Conservation (phyloP, 2,113 vertebrate species). For the Benitochromis conjunctus region DNA sequence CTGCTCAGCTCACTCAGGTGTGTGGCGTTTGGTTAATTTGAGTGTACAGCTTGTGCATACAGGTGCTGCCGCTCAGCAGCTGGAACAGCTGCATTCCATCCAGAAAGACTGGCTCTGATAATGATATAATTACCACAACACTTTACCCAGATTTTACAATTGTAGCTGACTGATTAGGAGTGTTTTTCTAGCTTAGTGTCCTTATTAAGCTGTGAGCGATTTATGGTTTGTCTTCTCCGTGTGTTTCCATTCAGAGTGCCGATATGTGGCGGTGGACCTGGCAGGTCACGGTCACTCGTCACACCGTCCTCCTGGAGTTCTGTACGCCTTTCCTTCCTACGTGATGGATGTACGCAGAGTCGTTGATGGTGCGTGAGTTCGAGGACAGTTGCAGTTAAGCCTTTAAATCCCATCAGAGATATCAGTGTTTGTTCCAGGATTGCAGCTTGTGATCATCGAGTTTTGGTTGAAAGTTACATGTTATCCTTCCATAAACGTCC, state of each 20-base stretch:
- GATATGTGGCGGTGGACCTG: slow-evolving; percentile 84
- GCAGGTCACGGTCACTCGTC: slow-evolving; percentile 85
- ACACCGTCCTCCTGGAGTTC: slow-evolving; percentile 77
- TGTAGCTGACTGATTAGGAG: background rate
- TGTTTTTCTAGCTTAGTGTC: background rate
- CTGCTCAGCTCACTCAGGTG: background rate
- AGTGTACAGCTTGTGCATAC: background rate
- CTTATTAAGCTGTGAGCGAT: background rate
- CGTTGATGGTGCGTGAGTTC: slow-evolving; percentile 61
- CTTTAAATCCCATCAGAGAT: background rate
- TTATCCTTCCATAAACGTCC: background rate
- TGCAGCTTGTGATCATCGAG: background rate
- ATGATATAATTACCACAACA: background rate
- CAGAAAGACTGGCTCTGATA: background rate
- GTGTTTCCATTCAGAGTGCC: slow-evolving; percentile 67
- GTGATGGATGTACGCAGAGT: slow-evolving; percentile 79
- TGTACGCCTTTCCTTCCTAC: slow-evolving; percentile 76
- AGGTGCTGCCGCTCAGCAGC: background rate
- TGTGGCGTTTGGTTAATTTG: background rate
- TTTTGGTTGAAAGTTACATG: background rate
- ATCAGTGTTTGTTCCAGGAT: background rate
- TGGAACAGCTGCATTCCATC: background rate
- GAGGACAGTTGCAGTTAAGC: background rate
- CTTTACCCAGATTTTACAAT: background rate
- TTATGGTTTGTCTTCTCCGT: background rate